Evolutionary conservation across 2,888 invertebrate genomes (phyloP), one percentile per base, ranked within the genome.

Genomic region (Drosophila merina): DNA sequence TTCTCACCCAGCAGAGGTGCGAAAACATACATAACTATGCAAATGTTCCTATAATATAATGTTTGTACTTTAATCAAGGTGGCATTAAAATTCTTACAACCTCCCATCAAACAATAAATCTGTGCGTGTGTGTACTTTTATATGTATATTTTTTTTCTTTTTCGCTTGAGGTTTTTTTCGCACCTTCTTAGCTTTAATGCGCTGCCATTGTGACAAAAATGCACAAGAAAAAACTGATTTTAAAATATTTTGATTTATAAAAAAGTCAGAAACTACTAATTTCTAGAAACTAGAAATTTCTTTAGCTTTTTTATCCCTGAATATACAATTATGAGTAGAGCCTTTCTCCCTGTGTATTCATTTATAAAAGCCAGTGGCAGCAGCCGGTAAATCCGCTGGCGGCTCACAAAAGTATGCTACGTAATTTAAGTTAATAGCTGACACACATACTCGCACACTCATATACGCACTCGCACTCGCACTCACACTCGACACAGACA

Each of bases 381-480:
- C 49, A 58, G 70, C 70, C 51, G 63, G 54, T 71, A 71, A 71
- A 71, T 71, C 70, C 72, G 67, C 72, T 57, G 33, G 66, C 63
- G 25, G 58, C 82, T 66, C 80, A 75, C 72, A 76, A 78, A 80
- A 78, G 80, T 83, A 80, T 82, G 84, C 82, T 80, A 75, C 68
- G 78, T 80, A 83, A 80, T 83, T 86, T 80, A 75, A 86, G 84
- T 83, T 84, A 83, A 83, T 86, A 86, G 76, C 84, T 59, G 63
- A 60, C 63, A 64, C 71, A 56, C 69, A 76, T 56, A 51, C 50
- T 12, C 14, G 44, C 54, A 36, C 49, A 45, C 14, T 20, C 44
- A 48, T 31, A 47, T 26, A 20, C 30, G 36, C 20, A 60, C 5
- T 28, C 6, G 36, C 20, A 60, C 5, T 28, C 6, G n/a, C n/a